Conservation (phyloP, 1,140 invertebrate genomes). For the Temnothorax curvispinosus region DNA sequence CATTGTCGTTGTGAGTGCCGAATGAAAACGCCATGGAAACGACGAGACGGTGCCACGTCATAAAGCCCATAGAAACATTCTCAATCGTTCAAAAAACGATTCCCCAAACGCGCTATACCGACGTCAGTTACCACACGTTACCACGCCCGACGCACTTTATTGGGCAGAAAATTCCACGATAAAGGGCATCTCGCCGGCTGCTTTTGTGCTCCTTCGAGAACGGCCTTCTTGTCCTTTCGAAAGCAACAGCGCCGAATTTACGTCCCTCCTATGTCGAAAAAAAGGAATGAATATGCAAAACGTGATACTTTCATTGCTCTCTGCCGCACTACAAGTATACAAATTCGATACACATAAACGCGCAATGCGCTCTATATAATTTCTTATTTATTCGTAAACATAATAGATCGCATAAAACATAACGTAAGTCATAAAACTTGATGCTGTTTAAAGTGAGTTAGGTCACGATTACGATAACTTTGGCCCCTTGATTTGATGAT, state of each 20-base stretch:
- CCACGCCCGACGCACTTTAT: slow-evolving; percentile 79
- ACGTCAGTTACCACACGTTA: slow-evolving; percentile 31
- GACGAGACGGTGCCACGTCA: slow-evolving; percentile 37
- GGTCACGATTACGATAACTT: too few relatives aligned
- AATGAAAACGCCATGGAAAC: background rate
- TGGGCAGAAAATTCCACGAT: slow-evolving; percentile 84
- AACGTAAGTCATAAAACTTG: background rate
- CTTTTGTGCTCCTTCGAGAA: slow-evolving; percentile 68
- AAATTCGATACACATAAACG: background rate
- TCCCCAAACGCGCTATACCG: slow-evolving; percentile 26
- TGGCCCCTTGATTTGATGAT: too few relatives aligned
- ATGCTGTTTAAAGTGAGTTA: background rate
- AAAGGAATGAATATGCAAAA: slow-evolving; percentile 9
- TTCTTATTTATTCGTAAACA: background rate
- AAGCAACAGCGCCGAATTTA: slow-evolving; percentile 20
- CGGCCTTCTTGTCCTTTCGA: background rate
- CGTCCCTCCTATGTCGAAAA: background rate
- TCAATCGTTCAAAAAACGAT: slow-evolving; percentile 50
- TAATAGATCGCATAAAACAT: background rate
- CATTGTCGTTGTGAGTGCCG: slow-evolving; percentile 40
- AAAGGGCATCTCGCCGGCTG: slow-evolving; percentile 80
- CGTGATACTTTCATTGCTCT: background rate
- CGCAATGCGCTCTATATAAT: too few relatives aligned
- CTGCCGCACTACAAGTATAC: background rate
- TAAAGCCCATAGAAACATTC: slow-evolving; percentile 56